phyloP scores from a whole-genome alignment of 2,888 invertebrate genomes.

The Nebria brevicollis region DNA sequence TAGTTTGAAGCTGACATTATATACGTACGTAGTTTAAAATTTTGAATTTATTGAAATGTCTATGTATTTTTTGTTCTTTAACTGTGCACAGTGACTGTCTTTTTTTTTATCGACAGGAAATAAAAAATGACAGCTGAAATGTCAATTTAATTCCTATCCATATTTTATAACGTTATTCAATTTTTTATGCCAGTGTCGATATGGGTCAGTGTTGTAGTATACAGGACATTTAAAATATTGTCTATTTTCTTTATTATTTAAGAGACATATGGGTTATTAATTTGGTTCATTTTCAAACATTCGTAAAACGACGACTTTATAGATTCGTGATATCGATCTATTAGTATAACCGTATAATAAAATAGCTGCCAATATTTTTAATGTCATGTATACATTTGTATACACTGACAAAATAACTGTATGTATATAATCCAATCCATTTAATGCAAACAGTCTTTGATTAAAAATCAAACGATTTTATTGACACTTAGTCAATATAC shows the following conservation, averaged over 20 bases:
- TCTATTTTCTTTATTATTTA: neutral
- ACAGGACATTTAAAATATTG: conserved; percentile 39
- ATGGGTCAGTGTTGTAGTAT: neutral
- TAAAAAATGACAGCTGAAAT: neutral
- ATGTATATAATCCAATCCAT: neutral
- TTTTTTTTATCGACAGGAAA: neutral
- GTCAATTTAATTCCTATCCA: conserved; percentile 32
- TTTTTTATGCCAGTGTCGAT: neutral
- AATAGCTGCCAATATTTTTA: conserved; percentile 23
- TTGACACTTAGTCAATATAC: conserved; percentile 10
- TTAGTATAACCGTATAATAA: neutral
- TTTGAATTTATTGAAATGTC: too few species aligned
- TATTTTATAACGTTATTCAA: conserved; percentile 36
- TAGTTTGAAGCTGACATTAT: neutral
- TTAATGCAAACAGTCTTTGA: neutral
- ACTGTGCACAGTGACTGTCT: neutral
- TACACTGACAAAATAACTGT: neutral
- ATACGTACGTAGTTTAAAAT: too few species aligned
- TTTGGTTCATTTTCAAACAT: too few species aligned
- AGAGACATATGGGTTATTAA: neutral
- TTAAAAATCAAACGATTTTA: conserved; percentile 2
- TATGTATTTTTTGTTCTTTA: neutral
- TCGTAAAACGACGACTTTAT: too few species aligned
- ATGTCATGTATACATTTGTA: conserved; percentile 16
- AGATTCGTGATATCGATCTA: too few species aligned